Conservation (phyloP, 2,113 vertebrate genomes). For the Rhea americana region DNA sequence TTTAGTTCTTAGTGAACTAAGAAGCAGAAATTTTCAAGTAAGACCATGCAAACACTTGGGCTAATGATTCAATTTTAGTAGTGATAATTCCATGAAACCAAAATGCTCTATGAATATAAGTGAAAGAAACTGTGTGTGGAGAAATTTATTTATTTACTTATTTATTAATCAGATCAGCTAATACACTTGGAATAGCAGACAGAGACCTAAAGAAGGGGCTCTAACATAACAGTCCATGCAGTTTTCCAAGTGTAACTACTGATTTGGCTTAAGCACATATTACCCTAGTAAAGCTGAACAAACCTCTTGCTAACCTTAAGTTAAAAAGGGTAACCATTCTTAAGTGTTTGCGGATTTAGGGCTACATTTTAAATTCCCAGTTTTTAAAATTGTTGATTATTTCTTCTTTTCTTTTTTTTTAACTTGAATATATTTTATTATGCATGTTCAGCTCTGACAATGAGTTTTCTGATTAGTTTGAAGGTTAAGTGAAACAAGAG, state of each 20-base stretch:
- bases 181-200: neutral
- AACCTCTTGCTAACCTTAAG: neutral
- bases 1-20: conserved; percentile 38
- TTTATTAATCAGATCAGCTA: neutral
- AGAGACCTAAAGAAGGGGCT: neutral
- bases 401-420: neutral
- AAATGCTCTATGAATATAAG: neutral
- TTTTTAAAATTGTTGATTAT: conserved; percentile 3
- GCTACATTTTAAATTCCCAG: neutral
- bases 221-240: neutral
- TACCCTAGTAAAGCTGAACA: neutral
- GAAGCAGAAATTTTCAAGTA: neutral
- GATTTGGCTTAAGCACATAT: neutral
- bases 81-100: neutral
- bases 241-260: neutral
- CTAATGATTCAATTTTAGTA: neutral
- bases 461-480: neutral
- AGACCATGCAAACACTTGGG: neutral
- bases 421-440: neutral
- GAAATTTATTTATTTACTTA: neutral
- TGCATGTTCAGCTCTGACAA: conserved; percentile 22
- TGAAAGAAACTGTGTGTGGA: neutral
- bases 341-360: neutral
- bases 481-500: conserved; percentile 3
- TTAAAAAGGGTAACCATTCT: neutral